Evolutionary conservation across 2,113 vertebrate genomes (phyloP).

Genomic region (Proterorhinus semilunaris): DNA sequence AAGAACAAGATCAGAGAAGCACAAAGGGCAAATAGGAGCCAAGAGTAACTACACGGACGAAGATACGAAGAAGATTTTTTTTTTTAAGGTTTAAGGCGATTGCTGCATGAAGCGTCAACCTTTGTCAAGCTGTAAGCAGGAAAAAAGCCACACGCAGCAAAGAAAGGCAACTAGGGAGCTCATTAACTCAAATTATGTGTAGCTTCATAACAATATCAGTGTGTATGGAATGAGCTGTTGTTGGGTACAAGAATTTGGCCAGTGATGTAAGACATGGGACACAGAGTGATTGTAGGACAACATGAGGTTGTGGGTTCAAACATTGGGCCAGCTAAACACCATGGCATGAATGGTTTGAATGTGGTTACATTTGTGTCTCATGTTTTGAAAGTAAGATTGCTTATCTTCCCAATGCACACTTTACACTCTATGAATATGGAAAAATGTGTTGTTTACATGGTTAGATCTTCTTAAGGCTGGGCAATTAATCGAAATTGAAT

Average conservation of each 20-base stretch:
- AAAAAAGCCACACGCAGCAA: constrained; percentile 5
- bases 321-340: not conserved
- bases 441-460: too few species aligned
- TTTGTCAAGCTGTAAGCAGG: constrained; percentile 7
- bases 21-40: constrained; percentile 22
- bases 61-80: not conserved
- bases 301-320: not conserved
- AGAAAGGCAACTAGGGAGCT: constrained; percentile 7
- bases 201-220: constrained; percentile 7
- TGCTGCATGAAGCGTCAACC: constrained; percentile 12
- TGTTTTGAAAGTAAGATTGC: too few species aligned
- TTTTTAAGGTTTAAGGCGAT: constrained; percentile 13
- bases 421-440: too few species aligned
- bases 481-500: too few species aligned
- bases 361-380: too few species aligned
- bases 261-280: not conserved
- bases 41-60: constrained; percentile 9
- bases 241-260: not conserved
- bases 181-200: constrained; percentile 9
- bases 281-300: not conserved
- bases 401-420: too few species aligned
- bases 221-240: not conserved
- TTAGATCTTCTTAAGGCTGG: constrained; percentile 16
- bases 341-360: not conserved
- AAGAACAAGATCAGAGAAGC: constrained; percentile 40